Evolutionary conservation across 92 coral and sea anemone genomes (phyloP).

Genomic region (Epizoanthus ramosus): DNA sequence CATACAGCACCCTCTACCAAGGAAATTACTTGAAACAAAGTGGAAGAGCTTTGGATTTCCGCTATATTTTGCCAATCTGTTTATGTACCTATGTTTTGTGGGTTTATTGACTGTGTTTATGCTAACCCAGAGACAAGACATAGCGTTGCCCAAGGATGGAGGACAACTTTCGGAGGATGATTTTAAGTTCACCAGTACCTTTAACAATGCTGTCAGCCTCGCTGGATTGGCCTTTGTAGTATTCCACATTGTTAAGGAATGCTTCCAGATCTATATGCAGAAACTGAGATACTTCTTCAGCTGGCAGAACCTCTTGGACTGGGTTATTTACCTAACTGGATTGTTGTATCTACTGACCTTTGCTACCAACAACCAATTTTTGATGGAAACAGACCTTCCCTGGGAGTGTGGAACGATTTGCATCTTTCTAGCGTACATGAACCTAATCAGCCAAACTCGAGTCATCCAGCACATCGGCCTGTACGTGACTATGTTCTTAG

Average conservation of each 20-base stretch:
- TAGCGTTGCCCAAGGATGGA: conserved; percentile 11
- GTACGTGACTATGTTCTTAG: conserved; percentile 90
- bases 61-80: conserved; percentile 61
- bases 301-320: conserved; percentile 59
- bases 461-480: conserved; percentile 67
- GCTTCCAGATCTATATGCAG: conserved; percentile 58
- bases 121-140: conserved; percentile 53
- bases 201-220: conserved; percentile 36
- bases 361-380: conserved; percentile 1
- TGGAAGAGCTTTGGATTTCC: conserved; percentile 78
- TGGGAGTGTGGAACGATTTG: conserved; percentile 79
- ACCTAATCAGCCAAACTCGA: conserved; percentile 68
- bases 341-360: conserved; percentile 60
- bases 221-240: conserved; percentile 52
- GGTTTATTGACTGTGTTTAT: conserved; percentile 62
- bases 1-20: conserved; percentile 69
- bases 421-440: conserved; percentile 79
- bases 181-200: not conserved
- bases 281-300: conserved; percentile 56
- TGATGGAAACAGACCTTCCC: conserved; percentile 41
- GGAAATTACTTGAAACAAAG: conserved; percentile 65
- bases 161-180: not conserved
- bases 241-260: conserved; percentile 66
- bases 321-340: conserved; percentile 58
- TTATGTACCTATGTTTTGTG: conserved; percentile 58